Conservation (phyloP, 1,140 invertebrate genomes). For the Homarus americanus region DNA sequence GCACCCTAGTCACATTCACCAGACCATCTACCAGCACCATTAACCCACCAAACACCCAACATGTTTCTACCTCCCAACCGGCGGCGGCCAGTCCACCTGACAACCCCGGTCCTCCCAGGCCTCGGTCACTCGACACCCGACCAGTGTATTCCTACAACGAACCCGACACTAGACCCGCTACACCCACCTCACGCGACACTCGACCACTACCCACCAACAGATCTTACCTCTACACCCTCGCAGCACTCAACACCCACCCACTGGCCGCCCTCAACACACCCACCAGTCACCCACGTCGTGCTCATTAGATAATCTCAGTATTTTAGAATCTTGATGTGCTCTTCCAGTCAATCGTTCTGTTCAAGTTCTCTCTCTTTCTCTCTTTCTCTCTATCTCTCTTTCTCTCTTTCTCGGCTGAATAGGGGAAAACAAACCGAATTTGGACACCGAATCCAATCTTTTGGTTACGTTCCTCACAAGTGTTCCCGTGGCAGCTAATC, state of each 20-base stretch:
- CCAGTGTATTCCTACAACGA: slow-evolving; percentile 2
- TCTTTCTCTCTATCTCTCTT: neutral
- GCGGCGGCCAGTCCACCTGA: neutral
- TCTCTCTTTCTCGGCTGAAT: neutral
- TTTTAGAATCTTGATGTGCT: neutral
- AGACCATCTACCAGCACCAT: slow-evolving; percentile 18
- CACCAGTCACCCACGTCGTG: slow-evolving; percentile 57
- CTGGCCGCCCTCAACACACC: slow-evolving; percentile 57
- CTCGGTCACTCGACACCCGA: neutral
- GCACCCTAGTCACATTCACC: slow-evolving; percentile 12
- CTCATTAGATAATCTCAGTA: slow-evolving; percentile 2
- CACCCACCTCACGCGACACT: neutral
- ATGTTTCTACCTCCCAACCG: slow-evolving; percentile 13
- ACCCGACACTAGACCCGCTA: neutral
- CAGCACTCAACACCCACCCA: slow-evolving; percentile 54
- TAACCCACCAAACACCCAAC: neutral
- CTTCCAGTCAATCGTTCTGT: neutral
- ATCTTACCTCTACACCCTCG: slow-evolving; percentile 38
- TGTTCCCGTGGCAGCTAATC: neutral
- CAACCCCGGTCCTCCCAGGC: neutral
- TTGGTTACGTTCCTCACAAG: neutral
- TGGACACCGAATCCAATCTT: neutral
- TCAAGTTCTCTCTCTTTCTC: neutral
- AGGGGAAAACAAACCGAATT: neutral
- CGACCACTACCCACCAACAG: slow-evolving; percentile 7